These are phyloP conservation scores for Paelopatides confundens DNA, from an alignment of 53 echinoderm and acorn worm genomes.

Conservation along the genomic window DNA sequence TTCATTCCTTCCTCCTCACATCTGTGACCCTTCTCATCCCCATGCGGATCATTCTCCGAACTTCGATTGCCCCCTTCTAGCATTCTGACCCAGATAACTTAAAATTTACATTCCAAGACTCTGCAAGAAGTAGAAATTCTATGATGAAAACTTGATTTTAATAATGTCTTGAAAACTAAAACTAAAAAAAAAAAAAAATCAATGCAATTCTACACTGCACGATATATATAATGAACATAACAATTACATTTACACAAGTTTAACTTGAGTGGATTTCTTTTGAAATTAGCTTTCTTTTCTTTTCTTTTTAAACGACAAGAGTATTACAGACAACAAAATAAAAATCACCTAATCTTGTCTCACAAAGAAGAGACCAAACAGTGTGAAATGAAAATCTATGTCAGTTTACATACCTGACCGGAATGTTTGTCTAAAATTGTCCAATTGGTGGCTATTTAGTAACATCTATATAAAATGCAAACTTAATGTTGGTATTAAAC, in stretches of 20 bases:
- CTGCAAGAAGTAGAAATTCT: no score
- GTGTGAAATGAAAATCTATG: background rate
- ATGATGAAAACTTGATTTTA: no score
- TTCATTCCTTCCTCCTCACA: no score
- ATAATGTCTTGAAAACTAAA: background rate
- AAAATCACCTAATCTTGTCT: background rate
- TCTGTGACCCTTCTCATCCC: no score
- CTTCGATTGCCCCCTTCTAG: no score
- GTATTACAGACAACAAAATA: background rate
- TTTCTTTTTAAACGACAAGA: background rate
- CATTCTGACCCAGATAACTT: no score
- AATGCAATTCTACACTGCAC: background rate
- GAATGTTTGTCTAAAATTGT: constrained; percentile 42
- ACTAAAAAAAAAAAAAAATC: background rate
- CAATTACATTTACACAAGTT: background rate
- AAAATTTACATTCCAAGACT: no score
- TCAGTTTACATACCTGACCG: constrained; percentile 4
- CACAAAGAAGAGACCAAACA: background rate
- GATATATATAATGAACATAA: background rate
- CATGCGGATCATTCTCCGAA: no score
- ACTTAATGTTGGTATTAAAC: background rate
- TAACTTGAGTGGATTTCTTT: background rate
- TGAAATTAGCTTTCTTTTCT: background rate
- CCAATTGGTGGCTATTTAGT: constrained; percentile 2
- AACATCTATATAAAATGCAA: constrained; percentile 38